Evolutionary conservation across 2,888 invertebrate species (phyloP).

Genomic region (Andrena camellia): DNA sequence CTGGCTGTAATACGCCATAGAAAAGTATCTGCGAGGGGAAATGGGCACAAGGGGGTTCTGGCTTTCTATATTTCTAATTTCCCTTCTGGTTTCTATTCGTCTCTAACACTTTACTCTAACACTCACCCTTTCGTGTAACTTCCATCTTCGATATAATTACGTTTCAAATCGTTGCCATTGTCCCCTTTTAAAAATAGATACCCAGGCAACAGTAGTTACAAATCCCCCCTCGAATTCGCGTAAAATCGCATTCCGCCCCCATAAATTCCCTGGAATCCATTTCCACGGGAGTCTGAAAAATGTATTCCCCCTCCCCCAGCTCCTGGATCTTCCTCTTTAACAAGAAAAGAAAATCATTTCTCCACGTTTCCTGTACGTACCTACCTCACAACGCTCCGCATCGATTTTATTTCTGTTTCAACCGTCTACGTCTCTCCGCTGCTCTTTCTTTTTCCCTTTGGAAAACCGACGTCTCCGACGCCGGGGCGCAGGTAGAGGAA

Average conservation of each 20-base stretch:
- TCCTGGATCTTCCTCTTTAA: too few species aligned
- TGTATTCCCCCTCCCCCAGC: background rate
- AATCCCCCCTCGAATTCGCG: background rate
- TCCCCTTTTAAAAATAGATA: background rate
- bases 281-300: background rate
- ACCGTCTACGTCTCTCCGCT: background rate
- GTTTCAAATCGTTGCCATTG: background rate
- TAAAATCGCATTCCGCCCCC: background rate
- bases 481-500: slow-evolving; percentile 35
- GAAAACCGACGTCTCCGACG: slow-evolving; percentile 6
- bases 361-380: background rate
- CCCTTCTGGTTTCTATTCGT: background rate
- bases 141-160: background rate
- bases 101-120: background rate
- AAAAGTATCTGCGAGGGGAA: slow-evolving; percentile 9
- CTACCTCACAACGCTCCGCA: slow-evolving; percentile 4
- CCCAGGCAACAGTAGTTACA: background rate
- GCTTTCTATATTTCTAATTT: slow-evolving; percentile 4
- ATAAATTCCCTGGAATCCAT: background rate
- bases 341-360: slow-evolving; percentile 13
- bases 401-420: slow-evolving; percentile 36
- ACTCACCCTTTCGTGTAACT: background rate
- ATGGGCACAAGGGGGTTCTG: background rate
- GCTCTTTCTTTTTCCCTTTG: background rate
- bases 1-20: slow-evolving; percentile 68